A percentile compares a stretch with the other conserved stretches of the same genome.
Conservation (phyloP, 1,140 invertebrate genomes). For the Popillia japonica region DNA sequence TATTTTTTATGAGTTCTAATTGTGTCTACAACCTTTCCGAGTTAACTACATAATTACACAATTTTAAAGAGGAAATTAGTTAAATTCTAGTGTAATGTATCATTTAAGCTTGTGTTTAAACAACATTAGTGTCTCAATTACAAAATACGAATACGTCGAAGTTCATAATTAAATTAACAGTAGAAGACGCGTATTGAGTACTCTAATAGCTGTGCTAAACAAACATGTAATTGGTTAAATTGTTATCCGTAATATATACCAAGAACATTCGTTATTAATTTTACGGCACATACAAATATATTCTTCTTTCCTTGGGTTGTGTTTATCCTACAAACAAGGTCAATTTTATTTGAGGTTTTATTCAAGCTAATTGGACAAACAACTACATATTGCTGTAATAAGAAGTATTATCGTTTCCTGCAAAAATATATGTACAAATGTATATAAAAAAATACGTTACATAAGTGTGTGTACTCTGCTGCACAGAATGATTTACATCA, state of each 20-base stretch:
- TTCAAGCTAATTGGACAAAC: not conserved
- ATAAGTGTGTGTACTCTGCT: not conserved
- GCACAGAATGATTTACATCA: no score
- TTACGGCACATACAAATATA: no score
- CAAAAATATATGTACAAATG: no score
- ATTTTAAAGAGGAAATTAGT: slow-evolving; percentile 14
- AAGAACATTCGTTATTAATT: no score
- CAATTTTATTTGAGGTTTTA: slow-evolving; percentile 12
- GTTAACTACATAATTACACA: not conserved
- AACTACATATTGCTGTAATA: not conserved
- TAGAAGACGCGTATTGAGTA: no score
- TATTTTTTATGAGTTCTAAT: slow-evolving; percentile 23
- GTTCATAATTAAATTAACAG: no score
- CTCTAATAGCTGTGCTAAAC: no score
- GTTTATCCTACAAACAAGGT: not conserved
- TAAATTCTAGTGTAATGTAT: not conserved
- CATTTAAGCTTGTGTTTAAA: no score
- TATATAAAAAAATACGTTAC: not conserved
- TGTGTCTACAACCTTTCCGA: not conserved
- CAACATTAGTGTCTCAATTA: no score
- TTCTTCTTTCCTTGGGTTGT: not conserved
- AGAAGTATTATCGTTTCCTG: not conserved
- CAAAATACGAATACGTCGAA: no score
- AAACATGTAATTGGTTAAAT: not conserved
- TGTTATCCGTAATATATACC: not conserved